Base-by-base conservation (phyloP, 2,797 vertebrate species). In the Naso thynnoides region DNA sequence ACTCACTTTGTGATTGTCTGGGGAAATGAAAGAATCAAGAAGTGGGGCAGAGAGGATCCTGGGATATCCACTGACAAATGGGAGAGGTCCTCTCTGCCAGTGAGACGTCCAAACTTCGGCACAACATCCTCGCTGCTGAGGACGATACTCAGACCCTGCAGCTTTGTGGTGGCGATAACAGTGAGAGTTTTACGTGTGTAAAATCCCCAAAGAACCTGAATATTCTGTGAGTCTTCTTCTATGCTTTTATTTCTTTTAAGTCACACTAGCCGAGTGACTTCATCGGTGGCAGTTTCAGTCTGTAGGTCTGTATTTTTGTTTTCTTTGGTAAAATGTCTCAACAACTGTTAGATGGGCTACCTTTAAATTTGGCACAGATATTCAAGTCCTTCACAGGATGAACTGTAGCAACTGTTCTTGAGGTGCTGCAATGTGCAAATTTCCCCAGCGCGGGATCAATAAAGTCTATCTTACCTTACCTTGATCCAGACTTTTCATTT, bases 1-100 rank as follows among this genome's bases (percentile, higher is more conserved):
- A 86, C 73, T 90, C 81, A 85, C 42, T 57, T 57, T 38, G 21
- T 66, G 71, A 80, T 52, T 79, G 86, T 58, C 84, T 61, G 56
- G 74, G 74, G 82, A 83, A 85, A 83, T 72, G 57, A 84, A 81
- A 14, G 59, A 79, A 78, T 63, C 65, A 33, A 71, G 44, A 70
- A 73, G 29, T 52, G 64, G 73, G 60, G 65, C 71, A 68, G 47
- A 77, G 49, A 78, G 64, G 73, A 88, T 70, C 56, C 53, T 21
- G 31, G 53, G 63, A 79, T 70, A 81, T 86, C 73, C 71, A 59
- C 49, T 41, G 61, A 79, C 65, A 77, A 57, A 83, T 67, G 71
- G 70, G 63, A 73, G 65, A 72, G 48, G 45, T 64, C 38, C 58
- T 71, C 41, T 58, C 67, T 60, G n/a, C 36, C 53, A 73, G 56